phyloP scores from a whole-genome alignment of 1,140 invertebrate genomes.

The Drosophila bocki region DNA sequence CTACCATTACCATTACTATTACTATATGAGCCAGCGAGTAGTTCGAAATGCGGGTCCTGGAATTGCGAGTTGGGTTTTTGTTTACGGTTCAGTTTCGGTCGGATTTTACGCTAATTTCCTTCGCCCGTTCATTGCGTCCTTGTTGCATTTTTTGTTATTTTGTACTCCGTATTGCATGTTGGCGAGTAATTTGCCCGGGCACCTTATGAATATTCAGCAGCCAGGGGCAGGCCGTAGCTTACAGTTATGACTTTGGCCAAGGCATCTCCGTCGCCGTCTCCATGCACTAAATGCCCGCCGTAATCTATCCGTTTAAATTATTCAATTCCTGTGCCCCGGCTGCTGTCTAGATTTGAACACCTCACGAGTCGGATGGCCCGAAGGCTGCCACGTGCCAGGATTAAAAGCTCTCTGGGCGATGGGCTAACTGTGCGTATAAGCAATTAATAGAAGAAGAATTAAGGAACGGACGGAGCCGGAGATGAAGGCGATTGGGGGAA shows the following conservation, averaged over 20 bases:
- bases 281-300: constrained; percentile 20
- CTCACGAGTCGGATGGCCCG: constrained; percentile 24
- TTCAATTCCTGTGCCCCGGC: constrained; percentile 34
- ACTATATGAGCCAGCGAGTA: background rate
- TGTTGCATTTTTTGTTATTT: constrained; percentile 36
- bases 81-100: constrained; percentile 41
- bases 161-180: constrained; percentile 30
- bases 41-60: constrained; percentile 42
- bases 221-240: constrained; percentile 36
- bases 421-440: constrained; percentile 41
- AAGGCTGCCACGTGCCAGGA: constrained; percentile 44
- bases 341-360: constrained; percentile 38
- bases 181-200: constrained; percentile 35
- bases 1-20: constrained; percentile 2
- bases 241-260: constrained; percentile 20
- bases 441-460: constrained; percentile 36
- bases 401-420: constrained; percentile 44
- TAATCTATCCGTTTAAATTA: constrained; percentile 54
- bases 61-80: constrained; percentile 40
- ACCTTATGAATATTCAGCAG: constrained; percentile 50
- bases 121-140: constrained; percentile 29
- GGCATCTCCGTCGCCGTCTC: constrained; percentile 20
- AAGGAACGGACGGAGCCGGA: background rate
- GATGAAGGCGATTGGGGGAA: background rate
- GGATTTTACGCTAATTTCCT: constrained; percentile 55